phyloP scores from a whole-genome alignment of 2,888 invertebrate species.

The Empis stercorea region DNA sequence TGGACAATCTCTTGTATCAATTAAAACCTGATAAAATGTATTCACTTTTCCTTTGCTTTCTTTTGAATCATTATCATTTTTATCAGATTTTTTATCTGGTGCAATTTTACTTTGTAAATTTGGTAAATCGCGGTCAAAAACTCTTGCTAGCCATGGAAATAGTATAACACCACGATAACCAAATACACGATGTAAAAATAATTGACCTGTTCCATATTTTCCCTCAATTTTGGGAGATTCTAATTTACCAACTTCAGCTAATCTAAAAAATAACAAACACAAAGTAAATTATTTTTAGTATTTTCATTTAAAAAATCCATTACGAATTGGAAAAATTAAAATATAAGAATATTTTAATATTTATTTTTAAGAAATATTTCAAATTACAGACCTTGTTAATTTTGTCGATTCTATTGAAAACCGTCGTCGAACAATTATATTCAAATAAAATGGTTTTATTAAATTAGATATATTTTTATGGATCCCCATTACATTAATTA shows the following conservation, averaged over 20 bases:
- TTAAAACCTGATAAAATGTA: conserved; percentile 94
- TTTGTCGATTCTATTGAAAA: not conserved
- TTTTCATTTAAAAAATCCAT: too few species aligned
- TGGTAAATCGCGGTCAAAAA: conserved; percentile 84
- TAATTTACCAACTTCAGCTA: conserved; percentile 88
- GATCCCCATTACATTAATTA: too few species aligned
- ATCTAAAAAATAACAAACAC: conserved; percentile 47
- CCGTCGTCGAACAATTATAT: not conserved
- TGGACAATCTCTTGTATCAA: conserved; percentile 93
- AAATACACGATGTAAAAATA: conserved; percentile 92
- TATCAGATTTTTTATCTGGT: not conserved
- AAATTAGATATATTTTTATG: not conserved
- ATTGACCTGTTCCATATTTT: conserved; percentile 90
- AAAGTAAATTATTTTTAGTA: too few species aligned
- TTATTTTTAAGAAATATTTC: too few species aligned
- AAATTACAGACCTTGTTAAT: not conserved
- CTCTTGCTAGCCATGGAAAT: conserved; percentile 92
- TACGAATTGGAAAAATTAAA: not conserved
- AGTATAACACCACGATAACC: conserved; percentile 94
- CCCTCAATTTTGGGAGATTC: conserved; percentile 72
- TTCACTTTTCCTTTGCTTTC: conserved; percentile 85
- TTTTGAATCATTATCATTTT: conserved; percentile 46
- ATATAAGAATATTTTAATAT: too few species aligned
- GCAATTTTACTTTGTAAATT: conserved; percentile 44
- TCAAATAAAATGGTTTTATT: not conserved